These are phyloP conservation scores for Cephus rjabovi DNA, from an alignment of 2,888 invertebrate genomes.

Conservation along the genomic window DNA sequence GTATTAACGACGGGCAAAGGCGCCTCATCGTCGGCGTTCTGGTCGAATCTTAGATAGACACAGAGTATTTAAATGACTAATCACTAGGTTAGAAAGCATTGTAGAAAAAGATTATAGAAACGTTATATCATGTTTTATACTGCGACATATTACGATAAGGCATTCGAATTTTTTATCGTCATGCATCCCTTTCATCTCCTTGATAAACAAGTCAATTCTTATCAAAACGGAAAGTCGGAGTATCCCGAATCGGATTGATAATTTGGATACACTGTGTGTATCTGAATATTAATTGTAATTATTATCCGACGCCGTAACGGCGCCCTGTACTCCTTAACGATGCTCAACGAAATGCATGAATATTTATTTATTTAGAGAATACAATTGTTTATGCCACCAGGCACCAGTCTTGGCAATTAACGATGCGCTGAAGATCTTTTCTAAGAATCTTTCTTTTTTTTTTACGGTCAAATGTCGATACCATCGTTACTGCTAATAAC, in stretches of 20 bases:
- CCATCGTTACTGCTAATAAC: neutral
- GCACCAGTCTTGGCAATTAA: neutral
- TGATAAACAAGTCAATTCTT: neutral
- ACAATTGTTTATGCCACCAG: neutral
- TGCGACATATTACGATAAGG: neutral
- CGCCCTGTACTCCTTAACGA: neutral
- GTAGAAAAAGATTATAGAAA: neutral
- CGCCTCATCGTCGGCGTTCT: neutral
- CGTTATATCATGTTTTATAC: neutral
- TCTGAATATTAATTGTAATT: neutral
- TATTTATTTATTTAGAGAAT: neutral
- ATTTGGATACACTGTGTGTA: neutral
- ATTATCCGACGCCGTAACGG: neutral
- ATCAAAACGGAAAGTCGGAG: neutral
- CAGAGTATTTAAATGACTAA: conserved; percentile 8
- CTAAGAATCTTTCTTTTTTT: neutral
- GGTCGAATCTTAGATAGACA: neutral
- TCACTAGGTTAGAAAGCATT: neutral
- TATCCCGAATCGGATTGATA: neutral
- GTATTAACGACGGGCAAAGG: conserved; percentile 8
- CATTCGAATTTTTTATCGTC: neutral
- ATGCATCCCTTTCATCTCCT: neutral
- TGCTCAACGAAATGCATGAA: neutral
- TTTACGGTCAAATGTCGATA: neutral
- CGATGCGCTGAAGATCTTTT: neutral